Evolutionary conservation across 2,888 invertebrate genomes (phyloP).

Genomic region (Blera fallax): DNA sequence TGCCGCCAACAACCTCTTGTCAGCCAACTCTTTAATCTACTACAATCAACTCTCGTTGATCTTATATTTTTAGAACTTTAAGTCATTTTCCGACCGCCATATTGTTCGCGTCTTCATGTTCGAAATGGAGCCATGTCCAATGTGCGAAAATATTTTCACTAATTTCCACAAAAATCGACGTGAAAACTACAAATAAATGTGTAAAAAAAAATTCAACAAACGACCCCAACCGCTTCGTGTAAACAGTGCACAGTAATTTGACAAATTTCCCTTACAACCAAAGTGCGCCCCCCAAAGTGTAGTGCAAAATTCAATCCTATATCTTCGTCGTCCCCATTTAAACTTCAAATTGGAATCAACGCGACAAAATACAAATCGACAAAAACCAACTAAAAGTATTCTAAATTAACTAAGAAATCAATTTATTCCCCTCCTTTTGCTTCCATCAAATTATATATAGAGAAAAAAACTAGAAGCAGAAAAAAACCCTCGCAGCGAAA

Average conservation of each 20-base stretch:
- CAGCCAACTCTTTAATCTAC: constrained; percentile 37
- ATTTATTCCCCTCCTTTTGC: too few relatives aligned
- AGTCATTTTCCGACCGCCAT: constrained; percentile 74
- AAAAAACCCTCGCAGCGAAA: constrained; percentile 43
- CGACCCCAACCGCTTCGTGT: neutral
- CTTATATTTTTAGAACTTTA: constrained; percentile 69
- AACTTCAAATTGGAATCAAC: constrained; percentile 16
- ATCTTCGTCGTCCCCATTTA: neutral
- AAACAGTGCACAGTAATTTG: constrained; percentile 13
- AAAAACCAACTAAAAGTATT: too few relatives aligned
- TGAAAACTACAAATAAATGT: constrained; percentile 74
- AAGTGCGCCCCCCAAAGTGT: constrained; percentile 15
- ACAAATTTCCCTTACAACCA: constrained; percentile 2
- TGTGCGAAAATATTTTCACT: constrained; percentile 77
- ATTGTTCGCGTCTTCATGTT: constrained; percentile 75
- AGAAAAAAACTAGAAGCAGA: constrained; percentile 56
- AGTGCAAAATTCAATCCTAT: constrained; percentile 4
- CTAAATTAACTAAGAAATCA: too few relatives aligned
- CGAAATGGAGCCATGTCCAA: constrained; percentile 75
- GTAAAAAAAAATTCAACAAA: constrained; percentile 67
- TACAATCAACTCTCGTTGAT: constrained; percentile 45
- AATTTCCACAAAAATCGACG: constrained; percentile 75
- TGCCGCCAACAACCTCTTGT: constrained; percentile 27
- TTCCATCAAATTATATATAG: constrained; percentile 15
- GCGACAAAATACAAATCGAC: neutral